Conservation (phyloP, 2,888 invertebrate species). For the Troides oblongomaculatus region DNA sequence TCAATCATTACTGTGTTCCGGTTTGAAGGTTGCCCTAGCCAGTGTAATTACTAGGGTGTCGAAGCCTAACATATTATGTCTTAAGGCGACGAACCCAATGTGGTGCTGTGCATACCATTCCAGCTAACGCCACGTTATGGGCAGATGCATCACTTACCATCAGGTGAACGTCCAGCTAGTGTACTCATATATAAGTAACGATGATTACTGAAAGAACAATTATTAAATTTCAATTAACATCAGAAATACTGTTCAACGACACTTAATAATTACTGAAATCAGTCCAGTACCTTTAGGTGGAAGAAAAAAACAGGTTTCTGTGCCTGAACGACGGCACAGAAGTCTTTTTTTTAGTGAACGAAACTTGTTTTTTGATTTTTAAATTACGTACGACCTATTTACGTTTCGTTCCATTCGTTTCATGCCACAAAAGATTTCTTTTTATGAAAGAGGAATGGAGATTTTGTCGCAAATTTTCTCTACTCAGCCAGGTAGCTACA, state of each 20-base stretch:
- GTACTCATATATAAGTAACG: too few species aligned
- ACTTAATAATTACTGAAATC: slow-evolving; percentile 26
- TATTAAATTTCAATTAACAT: slow-evolving; percentile 1
- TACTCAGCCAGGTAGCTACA: slow-evolving; percentile 11
- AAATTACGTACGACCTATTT: slow-evolving; percentile 30
- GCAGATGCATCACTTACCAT: too few species aligned
- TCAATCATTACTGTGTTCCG: too few species aligned
- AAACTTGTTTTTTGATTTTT: slow-evolving; percentile 25
- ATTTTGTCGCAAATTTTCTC: slow-evolving; percentile 18
- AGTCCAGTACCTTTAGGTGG: slow-evolving; percentile 17
- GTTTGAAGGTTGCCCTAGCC: too few species aligned
- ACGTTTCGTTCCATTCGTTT: slow-evolving; percentile 23
- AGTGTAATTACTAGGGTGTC: too few species aligned
- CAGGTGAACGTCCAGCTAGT: too few species aligned
- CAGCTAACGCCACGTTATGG: too few species aligned
- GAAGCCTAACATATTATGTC: too few species aligned
- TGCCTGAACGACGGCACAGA: slow-evolving; percentile 4
- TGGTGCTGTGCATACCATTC: too few species aligned
- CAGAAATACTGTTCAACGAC: slow-evolving; percentile 19
- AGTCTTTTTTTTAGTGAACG: slow-evolving; percentile 6
- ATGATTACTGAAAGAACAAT: background rate
- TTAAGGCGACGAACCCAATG: too few species aligned
- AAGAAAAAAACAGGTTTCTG: slow-evolving; percentile 1
- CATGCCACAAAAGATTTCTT: slow-evolving; percentile 24
- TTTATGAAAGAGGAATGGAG: slow-evolving; percentile 16